Evolutionary conservation across 2,113 vertebrate species (phyloP).

Genomic region (Prochilodus magdalenae): DNA sequence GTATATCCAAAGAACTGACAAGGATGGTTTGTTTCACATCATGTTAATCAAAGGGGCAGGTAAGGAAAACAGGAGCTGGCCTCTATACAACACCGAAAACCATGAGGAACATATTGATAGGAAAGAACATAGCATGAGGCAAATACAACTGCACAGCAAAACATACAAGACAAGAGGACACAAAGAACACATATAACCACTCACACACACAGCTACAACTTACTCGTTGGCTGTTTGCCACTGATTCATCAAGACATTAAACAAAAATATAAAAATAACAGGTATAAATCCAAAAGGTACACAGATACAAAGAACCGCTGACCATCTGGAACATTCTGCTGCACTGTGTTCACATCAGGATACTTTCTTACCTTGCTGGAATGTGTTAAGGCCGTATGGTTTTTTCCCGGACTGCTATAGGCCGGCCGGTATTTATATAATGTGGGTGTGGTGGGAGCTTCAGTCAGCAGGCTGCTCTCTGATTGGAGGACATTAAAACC

Average conservation of each 20-base stretch:
- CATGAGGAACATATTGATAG: conserved; percentile 40
- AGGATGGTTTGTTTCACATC: conserved; percentile 31
- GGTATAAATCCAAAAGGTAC: conserved; percentile 41
- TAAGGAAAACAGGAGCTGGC: conserved; percentile 41
- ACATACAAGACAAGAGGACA: conserved; percentile 34
- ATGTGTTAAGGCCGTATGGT: conserved; percentile 74
- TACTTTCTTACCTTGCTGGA: conserved; percentile 74
- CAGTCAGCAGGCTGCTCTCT: conserved; percentile 90
- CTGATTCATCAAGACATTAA: conserved; percentile 72
- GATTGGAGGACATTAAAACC: conserved; percentile 32
- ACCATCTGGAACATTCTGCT: not conserved
- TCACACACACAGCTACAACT: conserved; percentile 67
- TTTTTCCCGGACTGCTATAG: conserved; percentile 88
- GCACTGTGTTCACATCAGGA: not conserved
- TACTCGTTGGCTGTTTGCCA: conserved; percentile 78
- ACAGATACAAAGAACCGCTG: conserved; percentile 12
- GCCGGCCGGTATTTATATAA: conserved; percentile 94
- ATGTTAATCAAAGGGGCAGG: conserved; percentile 45
- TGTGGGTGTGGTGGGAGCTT: conserved; percentile 90
- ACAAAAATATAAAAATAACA: conserved; percentile 66
- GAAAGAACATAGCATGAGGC: conserved; percentile 42
- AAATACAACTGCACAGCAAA: conserved; percentile 29
- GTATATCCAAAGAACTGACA: not conserved
- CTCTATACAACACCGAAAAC: conserved; percentile 1
- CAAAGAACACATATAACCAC: conserved; percentile 23